These are phyloP conservation scores for Acanthurus tractus DNA, from an alignment of 2,797 vertebrate species.

Conservation along the genomic window DNA sequence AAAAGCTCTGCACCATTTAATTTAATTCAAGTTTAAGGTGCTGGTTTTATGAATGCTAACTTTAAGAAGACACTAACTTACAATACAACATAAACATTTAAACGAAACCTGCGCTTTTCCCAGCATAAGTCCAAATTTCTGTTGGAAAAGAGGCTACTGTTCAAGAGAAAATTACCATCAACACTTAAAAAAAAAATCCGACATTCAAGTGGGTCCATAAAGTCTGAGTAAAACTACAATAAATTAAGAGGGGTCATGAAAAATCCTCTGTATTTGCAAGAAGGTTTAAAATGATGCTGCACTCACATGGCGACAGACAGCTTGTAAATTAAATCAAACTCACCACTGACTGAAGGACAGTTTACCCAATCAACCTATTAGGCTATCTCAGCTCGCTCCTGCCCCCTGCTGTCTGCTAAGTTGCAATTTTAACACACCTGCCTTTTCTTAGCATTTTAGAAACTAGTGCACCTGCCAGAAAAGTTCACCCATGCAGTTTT, in stretches of 20 bases:
- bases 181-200: background rate
- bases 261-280: background rate
- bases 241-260: background rate
- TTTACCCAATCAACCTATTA: background rate
- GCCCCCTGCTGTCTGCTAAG: background rate
- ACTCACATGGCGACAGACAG: no score
- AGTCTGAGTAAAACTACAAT: background rate
- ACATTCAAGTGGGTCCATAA: background rate
- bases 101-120: background rate
- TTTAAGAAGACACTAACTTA: background rate
- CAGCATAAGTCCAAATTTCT: background rate
- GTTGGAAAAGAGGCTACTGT: background rate
- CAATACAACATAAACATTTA: background rate
- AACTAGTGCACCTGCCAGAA: background rate
- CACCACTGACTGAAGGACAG: background rate
- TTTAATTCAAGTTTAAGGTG: no score
- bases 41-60: background rate
- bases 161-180: background rate
- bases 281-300: no score
- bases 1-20: background rate
- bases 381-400: background rate
- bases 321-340: background rate
- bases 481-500: background rate
- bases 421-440: no score
- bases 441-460: background rate